Base-by-base conservation (phyloP, 1,140 invertebrate genomes). In the Drosophila pseudoananassae region DNA sequence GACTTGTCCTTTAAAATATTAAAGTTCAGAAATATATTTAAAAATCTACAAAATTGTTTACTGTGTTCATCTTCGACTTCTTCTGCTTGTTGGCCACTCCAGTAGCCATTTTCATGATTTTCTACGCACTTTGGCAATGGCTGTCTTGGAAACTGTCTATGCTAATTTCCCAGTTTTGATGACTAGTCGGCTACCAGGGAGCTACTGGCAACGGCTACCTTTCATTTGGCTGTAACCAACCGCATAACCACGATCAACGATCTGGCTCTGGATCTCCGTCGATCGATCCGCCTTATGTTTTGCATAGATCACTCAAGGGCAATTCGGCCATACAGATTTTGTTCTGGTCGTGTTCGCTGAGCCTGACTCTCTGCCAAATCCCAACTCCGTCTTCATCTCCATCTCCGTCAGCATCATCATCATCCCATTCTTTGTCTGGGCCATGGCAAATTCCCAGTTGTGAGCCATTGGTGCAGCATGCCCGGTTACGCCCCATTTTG, bases 71-170 rank as follows among this genome's bases (percentile, higher is more conserved):
- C 57, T 29, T 73, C 33, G 31, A 15, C 7, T 49, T 45, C 20
- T 51, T 31, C 27, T 12, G 33, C 65, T 70, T 46, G 71, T 73
- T 58, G 61, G 50, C 52, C 60, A 66, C 61, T 72, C 65, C 83
- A 78, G 82, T 87, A 87, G 82, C 83, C 75, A 87, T 88, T 87
- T 87, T 88, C 79, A 79, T 87, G 84, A 87, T 87, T 88, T 87
- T 82, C 76, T 83, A 87, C 83, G 83, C 83, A 87, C 83, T 88
- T 87, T 87, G 60, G 72, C 84, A 65, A 83, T 76, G 76, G 75
- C 83, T 88, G 82, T 64, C 75, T 40, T 75, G 69, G 52, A 60
- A 83, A 79, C 59, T 78, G 70, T 66, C 79, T 84, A 75, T 79
- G 80, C 77, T 85, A 87, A 85, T 85, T 85, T 84, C 53, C 64